These are phyloP conservation scores for Peucedramus taeniatus DNA, from an alignment of 2,113 vertebrate species.

Conservation along the genomic window DNA sequence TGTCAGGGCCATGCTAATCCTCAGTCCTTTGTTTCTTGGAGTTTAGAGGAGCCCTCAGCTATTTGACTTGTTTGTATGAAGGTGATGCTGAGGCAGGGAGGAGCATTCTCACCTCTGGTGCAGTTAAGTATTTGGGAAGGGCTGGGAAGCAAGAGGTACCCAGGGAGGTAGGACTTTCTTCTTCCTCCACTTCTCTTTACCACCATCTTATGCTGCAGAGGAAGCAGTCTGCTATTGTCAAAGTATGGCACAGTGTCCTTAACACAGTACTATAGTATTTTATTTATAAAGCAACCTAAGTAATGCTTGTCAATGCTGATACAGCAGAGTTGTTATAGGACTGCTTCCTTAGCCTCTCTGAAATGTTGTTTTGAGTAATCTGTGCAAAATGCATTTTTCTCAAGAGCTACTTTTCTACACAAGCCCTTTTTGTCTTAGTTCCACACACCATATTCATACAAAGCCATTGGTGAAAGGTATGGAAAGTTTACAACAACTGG, in stretches of 20 bases:
- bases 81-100: not conserved
- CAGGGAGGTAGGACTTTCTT: not conserved
- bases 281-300: not conserved
- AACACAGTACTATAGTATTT: not conserved
- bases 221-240: not conserved
- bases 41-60: not conserved
- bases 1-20: not conserved
- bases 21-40: not conserved
- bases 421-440: not conserved
- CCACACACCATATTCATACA: fast-evolving
- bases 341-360: not conserved
- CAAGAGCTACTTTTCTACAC: not conserved
- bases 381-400: not conserved
- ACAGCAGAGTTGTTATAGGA: not conserved
- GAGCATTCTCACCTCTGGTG: not conserved
- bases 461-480: not conserved
- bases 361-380: not conserved
- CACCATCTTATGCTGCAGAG: not conserved
- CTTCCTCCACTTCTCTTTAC: not conserved
- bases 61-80: not conserved
- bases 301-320: not conserved
- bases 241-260: not conserved
- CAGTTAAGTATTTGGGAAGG: not conserved
- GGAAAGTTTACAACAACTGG: not conserved
- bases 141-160: not conserved